Conservation (phyloP, 1,140 invertebrate genomes). For the Arion vulgaris region DNA sequence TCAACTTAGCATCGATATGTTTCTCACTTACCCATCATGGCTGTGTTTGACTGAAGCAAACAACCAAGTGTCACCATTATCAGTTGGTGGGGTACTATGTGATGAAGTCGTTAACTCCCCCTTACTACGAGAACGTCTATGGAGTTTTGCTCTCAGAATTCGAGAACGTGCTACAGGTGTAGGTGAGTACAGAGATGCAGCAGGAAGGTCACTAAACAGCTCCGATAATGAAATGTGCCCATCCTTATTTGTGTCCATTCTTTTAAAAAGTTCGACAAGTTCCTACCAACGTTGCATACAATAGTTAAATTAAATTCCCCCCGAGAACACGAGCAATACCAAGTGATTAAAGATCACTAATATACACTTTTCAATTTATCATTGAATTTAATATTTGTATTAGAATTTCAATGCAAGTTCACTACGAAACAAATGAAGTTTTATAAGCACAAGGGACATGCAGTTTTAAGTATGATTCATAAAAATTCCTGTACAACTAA, state of each 20-base stretch:
- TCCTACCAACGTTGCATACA: too few relatives aligned
- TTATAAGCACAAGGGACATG: too few relatives aligned
- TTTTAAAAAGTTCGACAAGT: conserved; percentile 80
- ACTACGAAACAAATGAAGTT: too few relatives aligned
- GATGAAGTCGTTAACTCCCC: not conserved
- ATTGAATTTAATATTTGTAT: too few relatives aligned
- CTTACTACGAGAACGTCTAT: not conserved
- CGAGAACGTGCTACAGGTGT: not conserved
- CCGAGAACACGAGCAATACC: too few relatives aligned
- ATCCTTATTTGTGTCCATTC: conserved; percentile 79
- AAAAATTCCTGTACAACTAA: too few relatives aligned
- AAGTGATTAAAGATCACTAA: too few relatives aligned
- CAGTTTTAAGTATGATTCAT: too few relatives aligned
- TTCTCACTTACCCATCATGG: conserved; percentile 19
- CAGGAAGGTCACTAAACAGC: conserved; percentile 76
- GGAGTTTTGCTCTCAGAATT: not conserved
- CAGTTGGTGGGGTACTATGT: not conserved
- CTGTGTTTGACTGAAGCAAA: conserved; percentile 20
- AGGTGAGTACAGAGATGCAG: not conserved
- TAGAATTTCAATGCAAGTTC: too few relatives aligned
- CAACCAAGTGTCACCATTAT: not conserved
- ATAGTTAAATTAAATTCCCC: too few relatives aligned
- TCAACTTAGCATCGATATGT: too few relatives aligned
- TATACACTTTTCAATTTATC: too few relatives aligned
- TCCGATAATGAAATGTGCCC: conserved; percentile 80